Evolutionary conservation across 2,113 vertebrate species (phyloP).

Genomic region (Pampusana beccarii): DNA sequence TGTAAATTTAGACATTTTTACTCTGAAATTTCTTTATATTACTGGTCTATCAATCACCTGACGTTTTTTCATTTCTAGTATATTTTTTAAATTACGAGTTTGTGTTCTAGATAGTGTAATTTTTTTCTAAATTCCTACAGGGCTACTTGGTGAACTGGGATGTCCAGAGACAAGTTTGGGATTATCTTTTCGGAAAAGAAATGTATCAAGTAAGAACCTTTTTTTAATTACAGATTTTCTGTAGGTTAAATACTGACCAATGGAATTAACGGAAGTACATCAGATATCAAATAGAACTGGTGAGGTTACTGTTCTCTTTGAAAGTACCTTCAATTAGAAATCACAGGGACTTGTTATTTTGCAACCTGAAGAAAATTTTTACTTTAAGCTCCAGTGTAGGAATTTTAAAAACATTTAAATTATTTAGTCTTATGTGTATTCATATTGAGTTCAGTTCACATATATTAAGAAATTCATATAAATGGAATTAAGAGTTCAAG

Average conservation of each 20-base stretch:
- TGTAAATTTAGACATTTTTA: not conserved
- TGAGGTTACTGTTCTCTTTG: not conserved
- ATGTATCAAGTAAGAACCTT: conserved; percentile 91
- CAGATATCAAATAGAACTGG: not conserved
- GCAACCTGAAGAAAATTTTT: not conserved
- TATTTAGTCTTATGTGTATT: not conserved
- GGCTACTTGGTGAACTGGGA: conserved; percentile 99
- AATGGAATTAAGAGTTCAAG: not conserved
- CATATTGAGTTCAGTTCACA: not conserved
- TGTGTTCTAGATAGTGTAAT: not conserved
- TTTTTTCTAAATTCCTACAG: conserved; percentile 70
- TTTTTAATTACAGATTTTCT: not conserved
- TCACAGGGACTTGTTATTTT: not conserved
- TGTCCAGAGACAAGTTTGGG: conserved; percentile 98
- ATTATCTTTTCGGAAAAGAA: conserved; percentile 98
- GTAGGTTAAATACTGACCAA: not conserved
- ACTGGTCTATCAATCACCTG: not conserved
- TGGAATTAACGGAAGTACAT: not conserved
- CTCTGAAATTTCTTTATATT: not conserved
- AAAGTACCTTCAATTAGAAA: not conserved
- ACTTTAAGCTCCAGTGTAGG: not conserved
- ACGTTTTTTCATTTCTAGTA: not conserved
- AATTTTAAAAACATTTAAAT: not conserved
- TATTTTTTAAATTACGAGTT: not conserved
- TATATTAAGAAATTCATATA: not conserved